Conservation (phyloP, 1,140 invertebrate species). For the Gryon sp. region DNA sequence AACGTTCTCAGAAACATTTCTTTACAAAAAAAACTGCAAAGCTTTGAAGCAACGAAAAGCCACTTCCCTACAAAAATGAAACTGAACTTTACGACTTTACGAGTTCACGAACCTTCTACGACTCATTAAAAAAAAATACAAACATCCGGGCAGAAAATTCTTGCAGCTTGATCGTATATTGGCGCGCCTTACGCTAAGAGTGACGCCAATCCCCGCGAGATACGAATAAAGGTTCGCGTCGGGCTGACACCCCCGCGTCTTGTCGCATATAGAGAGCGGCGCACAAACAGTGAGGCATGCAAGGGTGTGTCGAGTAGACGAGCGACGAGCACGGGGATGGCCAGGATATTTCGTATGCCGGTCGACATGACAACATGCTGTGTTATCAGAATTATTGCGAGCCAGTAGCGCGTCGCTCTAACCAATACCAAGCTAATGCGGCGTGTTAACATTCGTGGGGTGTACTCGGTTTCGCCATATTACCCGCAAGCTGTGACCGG, state of each 20-base stretch:
- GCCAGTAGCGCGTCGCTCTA: slow-evolving; percentile 64
- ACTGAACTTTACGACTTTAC: too few species aligned
- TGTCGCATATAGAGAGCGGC: slow-evolving; percentile 58
- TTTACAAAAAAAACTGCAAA: too few species aligned
- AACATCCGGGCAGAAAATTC: slow-evolving; percentile 25
- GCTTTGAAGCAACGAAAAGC: too few species aligned
- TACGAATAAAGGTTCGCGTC: slow-evolving; percentile 41
- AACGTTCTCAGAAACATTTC: too few species aligned
- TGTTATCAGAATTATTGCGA: slow-evolving; percentile 79
- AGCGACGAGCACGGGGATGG: slow-evolving; percentile 34
- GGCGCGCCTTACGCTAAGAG: slow-evolving; percentile 28
- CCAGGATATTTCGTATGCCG: slow-evolving; percentile 75
- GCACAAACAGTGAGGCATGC: slow-evolving; percentile 43
- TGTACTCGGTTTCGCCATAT: slow-evolving; percentile 71
- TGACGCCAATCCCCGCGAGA: slow-evolving; percentile 38
- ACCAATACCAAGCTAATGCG: slow-evolving; percentile 77
- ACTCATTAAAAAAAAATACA: slow-evolving; percentile 37
- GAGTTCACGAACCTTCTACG: not conserved
- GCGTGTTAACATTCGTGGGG: slow-evolving; percentile 78
- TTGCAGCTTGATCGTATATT: slow-evolving; percentile 19
- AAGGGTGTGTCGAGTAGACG: slow-evolving; percentile 37
- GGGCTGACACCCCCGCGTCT: slow-evolving; percentile 36
- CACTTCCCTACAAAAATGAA: too few species aligned
- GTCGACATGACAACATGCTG: slow-evolving; percentile 79
- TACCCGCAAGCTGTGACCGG: slow-evolving; percentile 77